Evolutionary conservation across 2,797 vertebrate species (phyloP).

Genomic region (Pangasius larnaudii): DNA sequence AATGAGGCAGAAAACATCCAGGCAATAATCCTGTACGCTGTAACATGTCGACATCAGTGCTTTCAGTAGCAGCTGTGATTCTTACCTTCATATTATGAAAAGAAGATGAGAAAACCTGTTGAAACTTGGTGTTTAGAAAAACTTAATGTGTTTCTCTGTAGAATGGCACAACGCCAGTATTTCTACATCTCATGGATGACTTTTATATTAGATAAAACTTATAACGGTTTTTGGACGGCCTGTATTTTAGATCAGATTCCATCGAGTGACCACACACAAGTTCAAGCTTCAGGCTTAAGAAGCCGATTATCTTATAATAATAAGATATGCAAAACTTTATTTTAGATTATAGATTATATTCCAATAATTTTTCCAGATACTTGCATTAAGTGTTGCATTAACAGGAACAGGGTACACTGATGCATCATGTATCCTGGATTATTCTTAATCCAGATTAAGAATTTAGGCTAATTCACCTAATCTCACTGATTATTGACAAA

Average conservation of each 20-base stretch:
- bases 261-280: background rate
- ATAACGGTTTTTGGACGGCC: background rate
- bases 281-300: too few species aligned
- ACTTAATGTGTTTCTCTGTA: background rate
- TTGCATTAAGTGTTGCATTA: background rate
- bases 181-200: background rate
- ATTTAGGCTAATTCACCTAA: background rate
- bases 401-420: background rate
- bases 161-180: background rate
- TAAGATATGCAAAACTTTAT: background rate
- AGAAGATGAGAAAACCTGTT: background rate
- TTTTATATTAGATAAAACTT: background rate
- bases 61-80: background rate
- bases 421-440: background rate
- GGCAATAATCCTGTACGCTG: background rate
- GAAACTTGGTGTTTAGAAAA: too few species aligned
- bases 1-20: background rate
- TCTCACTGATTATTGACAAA: background rate
- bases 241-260: background rate
- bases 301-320: too few species aligned
- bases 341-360: background rate
- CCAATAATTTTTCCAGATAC: background rate
- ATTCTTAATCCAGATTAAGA: too few species aligned
- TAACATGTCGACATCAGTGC: background rate
- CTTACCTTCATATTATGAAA: background rate